Percentiles rank a stretch among this genome's conserved stretches.
Evolutionary conservation across 2,797 vertebrate genomes (phyloP).

Genomic region (Adrianichthys oophorus): DNA sequence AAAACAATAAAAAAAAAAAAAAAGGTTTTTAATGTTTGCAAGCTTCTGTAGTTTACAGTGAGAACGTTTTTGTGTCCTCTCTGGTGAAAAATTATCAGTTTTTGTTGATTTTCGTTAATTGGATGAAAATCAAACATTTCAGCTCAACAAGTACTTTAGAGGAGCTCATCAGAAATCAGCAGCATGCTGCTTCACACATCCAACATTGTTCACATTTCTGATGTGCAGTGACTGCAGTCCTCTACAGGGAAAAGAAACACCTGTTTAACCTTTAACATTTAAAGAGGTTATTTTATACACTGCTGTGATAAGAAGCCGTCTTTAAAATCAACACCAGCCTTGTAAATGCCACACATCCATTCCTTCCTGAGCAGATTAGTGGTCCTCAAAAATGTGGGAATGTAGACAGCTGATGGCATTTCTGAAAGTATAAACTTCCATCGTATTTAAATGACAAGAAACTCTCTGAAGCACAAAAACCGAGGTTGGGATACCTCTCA

Average conservation of each 20-base stretch:
- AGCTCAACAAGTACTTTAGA: conserved; percentile 1
- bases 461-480: background rate
- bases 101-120: background rate
- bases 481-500: no score
- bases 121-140: background rate
- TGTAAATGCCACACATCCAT: conserved; percentile 2
- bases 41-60: no score
- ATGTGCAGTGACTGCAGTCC: conserved; percentile 6
- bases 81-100: background rate
- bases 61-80: no score
- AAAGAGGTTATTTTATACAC: conserved; percentile 13
- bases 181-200: conserved; percentile 14
- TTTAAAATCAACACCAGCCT: conserved; percentile 1
- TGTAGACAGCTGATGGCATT: conserved; percentile 5
- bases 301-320: conserved; percentile 6
- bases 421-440: background rate
- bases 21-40: no score
- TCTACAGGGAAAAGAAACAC: conserved; percentile 12
- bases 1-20: no score
- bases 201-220: conserved; percentile 29
- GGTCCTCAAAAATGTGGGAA: background rate
- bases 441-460: background rate
- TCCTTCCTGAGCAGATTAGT: background rate
- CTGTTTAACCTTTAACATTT: conserved; percentile 6
- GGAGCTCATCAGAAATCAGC: conserved; percentile 18